Evolutionary conservation across 2,888 invertebrate species (phyloP), one percentile per base, ranked within the genome.

Genomic region (Hypselothyrea guttata): DNA sequence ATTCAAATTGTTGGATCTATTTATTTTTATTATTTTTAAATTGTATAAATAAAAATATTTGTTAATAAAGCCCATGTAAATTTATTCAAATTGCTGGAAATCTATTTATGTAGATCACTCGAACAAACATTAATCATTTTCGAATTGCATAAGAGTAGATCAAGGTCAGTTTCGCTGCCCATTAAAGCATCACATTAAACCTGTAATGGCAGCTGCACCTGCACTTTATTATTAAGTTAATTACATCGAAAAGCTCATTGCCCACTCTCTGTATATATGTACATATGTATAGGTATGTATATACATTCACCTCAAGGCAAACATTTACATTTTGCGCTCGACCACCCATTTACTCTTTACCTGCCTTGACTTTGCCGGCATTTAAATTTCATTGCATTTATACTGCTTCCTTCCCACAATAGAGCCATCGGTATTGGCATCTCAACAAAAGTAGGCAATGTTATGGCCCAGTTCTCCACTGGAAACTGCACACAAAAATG

Each of bases 331-430:
- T 37, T 15, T 18, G 13, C 31, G 15, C 40, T 28, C 27, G 8
- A n/a, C n/a, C n/a, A n/a, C n/a, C n/a, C 37, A 48, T 41, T 47
- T n/a, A 35, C 30, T 27, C 11, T 35, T 28, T 46, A 15, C 33
- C 34, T 63, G 60, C 70, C 71, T 69, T 81, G 85, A 84, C 86
- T 82, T 83, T 84, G 86, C 65, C 73, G 75, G 72, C 78, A 73
- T 70, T 69, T 73, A 62, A 63, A 76, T 72, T 57, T 57, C 9
- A 66, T 67, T 73, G 82, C 75, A 79, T 55, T 71, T 77, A 37
- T 75, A 67, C 63, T 60, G 72, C 72, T 74, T 78, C 71, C 57
- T 71, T 52, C 74, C 61, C 75, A 48, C 13, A 7, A 11, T 2
- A 34, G 27, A 15, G 44, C 8, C 15, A 22, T 11, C 7, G 11